Percentiles rank a stretch among this genome's conserved stretches.
Conservation (phyloP, 2,888 invertebrate genomes). For the Neoitamus cyanurus region DNA sequence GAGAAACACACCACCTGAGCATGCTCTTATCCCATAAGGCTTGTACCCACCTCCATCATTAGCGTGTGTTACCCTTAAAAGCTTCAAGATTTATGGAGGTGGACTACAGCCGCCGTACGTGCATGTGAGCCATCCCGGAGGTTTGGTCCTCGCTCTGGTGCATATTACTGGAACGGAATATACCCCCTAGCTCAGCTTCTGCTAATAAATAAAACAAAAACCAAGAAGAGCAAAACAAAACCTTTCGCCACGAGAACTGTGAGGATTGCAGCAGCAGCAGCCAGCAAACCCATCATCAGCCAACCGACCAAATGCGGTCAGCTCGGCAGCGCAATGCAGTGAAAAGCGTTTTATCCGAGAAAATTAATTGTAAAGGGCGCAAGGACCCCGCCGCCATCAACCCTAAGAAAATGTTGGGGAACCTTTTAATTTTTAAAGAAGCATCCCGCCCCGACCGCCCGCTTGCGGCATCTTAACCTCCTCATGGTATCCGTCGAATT, state of each 20-base stretch:
- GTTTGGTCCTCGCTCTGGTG: not conserved
- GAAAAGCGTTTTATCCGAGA: not conserved
- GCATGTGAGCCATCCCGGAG: not conserved
- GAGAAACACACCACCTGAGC: slow-evolving; percentile 37
- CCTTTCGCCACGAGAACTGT: not conserved
- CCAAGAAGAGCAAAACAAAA: not conserved
- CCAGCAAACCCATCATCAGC: not conserved
- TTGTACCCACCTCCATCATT: slow-evolving; percentile 35
- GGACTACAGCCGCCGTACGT: not conserved
- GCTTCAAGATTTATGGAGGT: slow-evolving; percentile 21
- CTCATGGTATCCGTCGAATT: not conserved
- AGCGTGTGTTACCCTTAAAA: slow-evolving; percentile 34
- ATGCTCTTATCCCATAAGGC: slow-evolving; percentile 33
- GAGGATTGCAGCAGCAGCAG: not conserved
- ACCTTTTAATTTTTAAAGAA: not conserved
- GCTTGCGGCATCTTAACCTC: not conserved
- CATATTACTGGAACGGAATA: not conserved
- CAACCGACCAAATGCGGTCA: not conserved
- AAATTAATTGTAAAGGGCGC: slow-evolving; percentile 12
- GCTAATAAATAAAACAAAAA: not conserved
- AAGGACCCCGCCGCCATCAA: not conserved
- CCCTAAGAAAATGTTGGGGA: not conserved
- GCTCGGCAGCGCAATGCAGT: slow-evolving; percentile 10
- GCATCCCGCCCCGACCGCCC: not conserved
- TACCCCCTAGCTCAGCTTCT: not conserved